These are phyloP conservation scores for Lagria hirta DNA, from an alignment of 2,888 invertebrate species.

Conservation along the genomic window DNA sequence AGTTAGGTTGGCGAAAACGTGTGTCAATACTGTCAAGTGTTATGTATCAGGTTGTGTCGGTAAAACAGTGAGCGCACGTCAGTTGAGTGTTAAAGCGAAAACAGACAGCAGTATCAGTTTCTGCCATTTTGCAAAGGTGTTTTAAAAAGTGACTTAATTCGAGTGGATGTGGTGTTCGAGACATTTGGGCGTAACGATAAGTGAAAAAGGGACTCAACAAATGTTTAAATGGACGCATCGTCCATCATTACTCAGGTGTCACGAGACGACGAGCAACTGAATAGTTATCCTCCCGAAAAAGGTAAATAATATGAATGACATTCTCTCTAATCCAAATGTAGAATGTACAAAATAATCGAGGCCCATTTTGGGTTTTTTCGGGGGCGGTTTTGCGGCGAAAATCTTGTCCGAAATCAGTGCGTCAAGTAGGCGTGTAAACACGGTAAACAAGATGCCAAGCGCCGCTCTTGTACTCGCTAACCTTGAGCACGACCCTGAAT, in stretches of 20 bases:
- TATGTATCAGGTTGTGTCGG: slow-evolving; percentile 22
- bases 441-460: slow-evolving; percentile 43
- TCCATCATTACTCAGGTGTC: slow-evolving; percentile 98
- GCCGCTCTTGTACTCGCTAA: slow-evolving; percentile 42
- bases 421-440: slow-evolving; percentile 49
- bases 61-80: slow-evolving; percentile 31
- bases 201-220: slow-evolving; percentile 50
- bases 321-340: too few species aligned
- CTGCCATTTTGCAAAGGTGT: slow-evolving; percentile 51
- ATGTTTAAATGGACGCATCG: slow-evolving; percentile 95
- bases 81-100: slow-evolving; percentile 37
- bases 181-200: slow-evolving; percentile 13
- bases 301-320: slow-evolving; percentile 64
- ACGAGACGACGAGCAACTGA: slow-evolving; percentile 95
- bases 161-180: slow-evolving; percentile 35
- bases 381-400: slow-evolving; percentile 11
- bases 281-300: slow-evolving; percentile 90
- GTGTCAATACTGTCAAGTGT: too few species aligned
- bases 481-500: slow-evolving; percentile 48
- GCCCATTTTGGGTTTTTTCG: too few species aligned
- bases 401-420: slow-evolving; percentile 20
- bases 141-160: slow-evolving; percentile 38
- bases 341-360: too few species aligned
- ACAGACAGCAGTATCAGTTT: too few species aligned
- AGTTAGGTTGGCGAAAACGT: too few species aligned